Conservation (phyloP, 2,113 vertebrate species). For the Podocnemis expansa region DNA sequence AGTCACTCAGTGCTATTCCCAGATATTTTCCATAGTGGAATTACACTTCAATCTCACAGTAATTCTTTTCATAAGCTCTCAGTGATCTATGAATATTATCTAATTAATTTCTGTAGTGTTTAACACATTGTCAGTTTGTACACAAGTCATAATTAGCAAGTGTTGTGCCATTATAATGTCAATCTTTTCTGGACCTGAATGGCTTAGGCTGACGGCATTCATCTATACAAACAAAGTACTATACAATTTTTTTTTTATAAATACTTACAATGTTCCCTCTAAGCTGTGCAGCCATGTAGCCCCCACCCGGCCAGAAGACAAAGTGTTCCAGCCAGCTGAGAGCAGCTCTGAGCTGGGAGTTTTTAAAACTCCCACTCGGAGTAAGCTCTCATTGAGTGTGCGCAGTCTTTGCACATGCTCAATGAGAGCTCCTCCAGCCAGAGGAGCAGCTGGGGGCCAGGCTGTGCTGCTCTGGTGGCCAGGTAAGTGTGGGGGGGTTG, state of each 20-base stretch:
- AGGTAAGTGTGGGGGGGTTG: too few relatives aligned
- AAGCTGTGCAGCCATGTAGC: too few relatives aligned
- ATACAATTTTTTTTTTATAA: not conserved
- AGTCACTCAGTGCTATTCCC: not conserved
- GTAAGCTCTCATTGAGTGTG: too few relatives aligned
- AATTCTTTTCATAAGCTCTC: not conserved
- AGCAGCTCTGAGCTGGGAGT: too few relatives aligned
- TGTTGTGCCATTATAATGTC: not conserved
- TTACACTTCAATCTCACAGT: not conserved
- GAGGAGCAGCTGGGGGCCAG: too few relatives aligned
- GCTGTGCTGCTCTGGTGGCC: too few relatives aligned
- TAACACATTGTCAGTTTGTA: accelerated
- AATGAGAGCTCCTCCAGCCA: too few relatives aligned
- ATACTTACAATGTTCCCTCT: too few relatives aligned
- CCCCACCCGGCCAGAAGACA: too few relatives aligned
- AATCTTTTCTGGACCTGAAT: not conserved
- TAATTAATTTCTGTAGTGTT: not conserved
- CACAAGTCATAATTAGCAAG: not conserved
- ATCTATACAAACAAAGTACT: not conserved
- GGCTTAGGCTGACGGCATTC: not conserved
- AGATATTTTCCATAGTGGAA: not conserved
- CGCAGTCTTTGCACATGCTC: too few relatives aligned
- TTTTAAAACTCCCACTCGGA: too few relatives aligned
- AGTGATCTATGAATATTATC: not conserved
- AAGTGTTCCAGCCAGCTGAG: too few relatives aligned